Evolutionary conservation across 1,140 invertebrate species (phyloP).

Genomic region (Lysiphlebus fabarum): DNA sequence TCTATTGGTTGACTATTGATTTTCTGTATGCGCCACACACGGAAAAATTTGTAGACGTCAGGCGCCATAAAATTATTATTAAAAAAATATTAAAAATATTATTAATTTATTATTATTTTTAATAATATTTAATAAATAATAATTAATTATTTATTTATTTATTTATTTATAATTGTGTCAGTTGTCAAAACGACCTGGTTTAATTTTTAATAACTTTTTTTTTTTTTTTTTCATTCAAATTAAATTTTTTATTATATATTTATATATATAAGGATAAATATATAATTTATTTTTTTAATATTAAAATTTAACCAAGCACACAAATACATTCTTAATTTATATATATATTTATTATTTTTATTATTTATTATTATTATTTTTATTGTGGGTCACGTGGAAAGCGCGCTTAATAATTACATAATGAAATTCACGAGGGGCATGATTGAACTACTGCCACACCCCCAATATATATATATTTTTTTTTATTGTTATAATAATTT

Average conservation of each 20-base stretch:
- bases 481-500: conserved; percentile 2
- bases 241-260: too few species aligned
- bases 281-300: too few species aligned
- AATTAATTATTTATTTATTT: too few species aligned
- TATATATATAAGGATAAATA: too few species aligned
- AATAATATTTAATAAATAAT: neutral
- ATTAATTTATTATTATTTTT: too few species aligned
- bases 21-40: conserved; percentile 6
- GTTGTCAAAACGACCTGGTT: neutral
- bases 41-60: conserved; percentile 6
- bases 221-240: too few species aligned
- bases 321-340: too few species aligned
- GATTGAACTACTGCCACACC: conserved; percentile 39
- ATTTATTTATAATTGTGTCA: neutral
- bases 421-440: conserved; percentile 32
- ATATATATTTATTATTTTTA: neutral
- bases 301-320: too few species aligned
- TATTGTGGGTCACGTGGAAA: conserved; percentile 44
- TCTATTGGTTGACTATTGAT: conserved; percentile 17
- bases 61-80: conserved; percentile 25
- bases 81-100: neutral
- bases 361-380: conserved; percentile 4
- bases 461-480: conserved; percentile 26
- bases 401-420: conserved; percentile 42
- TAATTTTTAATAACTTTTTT: too few species aligned